phyloP scores from a whole-genome alignment of 2,888 invertebrate genomes.

The Dryocosmus kuriphilus region DNA sequence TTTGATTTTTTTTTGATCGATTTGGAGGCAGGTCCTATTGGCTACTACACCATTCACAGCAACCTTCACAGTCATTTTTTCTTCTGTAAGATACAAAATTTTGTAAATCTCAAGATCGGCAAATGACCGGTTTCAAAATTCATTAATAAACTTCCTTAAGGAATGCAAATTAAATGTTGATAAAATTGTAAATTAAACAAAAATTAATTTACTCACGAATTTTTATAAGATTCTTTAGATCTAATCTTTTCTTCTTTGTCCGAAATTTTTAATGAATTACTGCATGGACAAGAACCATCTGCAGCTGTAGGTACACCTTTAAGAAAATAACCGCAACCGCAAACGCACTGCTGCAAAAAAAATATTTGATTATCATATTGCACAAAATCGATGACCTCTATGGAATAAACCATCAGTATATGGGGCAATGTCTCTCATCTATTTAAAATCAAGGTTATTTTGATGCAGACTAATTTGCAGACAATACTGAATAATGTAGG shows the following conservation, averaged over 20 bases:
- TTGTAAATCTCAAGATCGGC: neutral
- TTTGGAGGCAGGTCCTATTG: no score
- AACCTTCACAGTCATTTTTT: conserved; percentile 9
- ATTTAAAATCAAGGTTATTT: neutral
- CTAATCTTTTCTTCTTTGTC: neutral
- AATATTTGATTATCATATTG: conserved; percentile 2
- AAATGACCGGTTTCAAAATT: neutral
- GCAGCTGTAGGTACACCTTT: conserved; percentile 27
- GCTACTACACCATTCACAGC: conserved; percentile 4
- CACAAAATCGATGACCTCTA: neutral
- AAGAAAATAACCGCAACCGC: conserved; percentile 44
- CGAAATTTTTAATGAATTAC: neutral
- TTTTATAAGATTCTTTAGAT: neutral
- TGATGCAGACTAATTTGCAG: neutral
- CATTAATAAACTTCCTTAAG: neutral
- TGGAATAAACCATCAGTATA: neutral
- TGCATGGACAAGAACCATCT: neutral
- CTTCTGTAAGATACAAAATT: neutral
- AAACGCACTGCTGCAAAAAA: conserved; percentile 30
- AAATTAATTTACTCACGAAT: conserved; percentile 5
- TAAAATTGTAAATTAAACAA: neutral
- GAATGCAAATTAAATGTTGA: neutral
- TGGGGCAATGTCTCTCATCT: neutral
- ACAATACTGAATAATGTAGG: neutral
- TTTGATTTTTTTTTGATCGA: no score